Percentiles rank a stretch among this genome's conserved stretches.
Conservation (phyloP, 2,113 vertebrate genomes). For the rabbit (Oryctolagus cuniculus) region mOryCun1.1 NC_091432.1:109665501-109666000, state of each 20-base stretch:
- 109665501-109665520: background rate
- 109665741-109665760: background rate
- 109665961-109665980: background rate
- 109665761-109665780: background rate
- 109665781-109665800: background rate
- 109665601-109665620: background rate
- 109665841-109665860: background rate
- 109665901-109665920: background rate
- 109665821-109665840: background rate
- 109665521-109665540: too few relatives aligned
- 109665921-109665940: background rate
- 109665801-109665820: background rate
- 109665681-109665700: background rate
- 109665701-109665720: background rate
- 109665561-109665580: background rate
- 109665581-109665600: background rate
- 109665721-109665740: background rate
- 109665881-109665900: background rate
- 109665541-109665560: background rate
- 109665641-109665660: background rate
- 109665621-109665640: background rate
- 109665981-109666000: background rate
- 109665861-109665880: fast-evolving
- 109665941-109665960: too few relatives aligned
- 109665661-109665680: background rate